Evolutionary conservation across 2,113 vertebrate genomes (phyloP), one percentile per base, ranked within the genome.

Genomic region (Pandion haliaetus): DNA sequence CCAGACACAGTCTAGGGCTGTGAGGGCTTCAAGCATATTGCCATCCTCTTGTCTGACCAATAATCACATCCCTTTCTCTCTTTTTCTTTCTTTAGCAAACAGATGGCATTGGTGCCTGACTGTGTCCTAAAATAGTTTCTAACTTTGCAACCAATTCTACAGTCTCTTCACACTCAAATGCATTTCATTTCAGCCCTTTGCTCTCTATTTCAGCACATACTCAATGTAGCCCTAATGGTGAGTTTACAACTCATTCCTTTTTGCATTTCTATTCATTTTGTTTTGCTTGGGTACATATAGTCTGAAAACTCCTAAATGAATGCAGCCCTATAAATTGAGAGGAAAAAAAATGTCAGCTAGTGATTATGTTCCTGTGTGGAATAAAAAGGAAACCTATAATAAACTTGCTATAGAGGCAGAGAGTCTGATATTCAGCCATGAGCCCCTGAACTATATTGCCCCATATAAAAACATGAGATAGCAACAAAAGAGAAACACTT

Each of bases 391-490:
- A 66, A 67, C 52, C 80, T 65, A 54, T 74, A 82, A 86, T 85
- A 95, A 97, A 96, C 76, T 94, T 91, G 87, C 77, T 95, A n/a
- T 18, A 82, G 40, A 93, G 87, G 77, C 71, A 71, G 82, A 83
- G 74, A 95, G 69, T 76, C 91, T 94, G 78, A 93, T 95, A 78
- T 94, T 89, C 82, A 74, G 90, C 85, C 94, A 73, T 61, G 83
- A 97, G 47, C 29, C 80, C 86, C 94, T 96, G 86, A 94, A 95
- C 54, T 91, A 90, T 95, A 95, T 92, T 96, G 23, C 69, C 42
- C 85, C 62, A 92, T 94, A 95, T 89, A 95, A 97, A 97, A 92
- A 91, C 70, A 96, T 47, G 85, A 97, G 71, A 94, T 94, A 94
- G 79, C 66, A 12, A 93, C 93, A 95, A 92, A 97, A 96, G 77